phyloP scores from a whole-genome alignment of 2,797 vertebrate species.

The Mus caroli region DNA sequence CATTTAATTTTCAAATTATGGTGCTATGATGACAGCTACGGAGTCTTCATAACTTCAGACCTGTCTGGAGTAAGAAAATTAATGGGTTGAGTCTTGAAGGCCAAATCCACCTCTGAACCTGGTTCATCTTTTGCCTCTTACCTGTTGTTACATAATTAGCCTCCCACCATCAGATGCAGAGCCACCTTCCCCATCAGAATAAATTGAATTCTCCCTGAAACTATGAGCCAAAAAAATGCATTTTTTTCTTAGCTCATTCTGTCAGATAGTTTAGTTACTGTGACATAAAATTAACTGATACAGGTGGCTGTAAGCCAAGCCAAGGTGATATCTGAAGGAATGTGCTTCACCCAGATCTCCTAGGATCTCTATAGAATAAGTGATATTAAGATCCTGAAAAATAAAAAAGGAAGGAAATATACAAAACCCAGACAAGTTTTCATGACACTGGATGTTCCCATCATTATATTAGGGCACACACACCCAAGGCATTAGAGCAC shows the following conservation, averaged over 20 bases:
- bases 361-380: neutral
- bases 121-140: neutral
- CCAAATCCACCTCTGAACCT: neutral
- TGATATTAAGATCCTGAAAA: neutral
- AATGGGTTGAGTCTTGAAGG: neutral
- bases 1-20: too few species aligned
- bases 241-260: neutral
- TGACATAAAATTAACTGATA: neutral
- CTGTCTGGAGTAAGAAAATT: neutral
- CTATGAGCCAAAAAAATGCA: neutral
- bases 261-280: neutral
- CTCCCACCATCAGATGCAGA: neutral
- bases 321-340: neutral
- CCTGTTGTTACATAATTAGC: neutral
- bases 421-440: neutral
- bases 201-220: neutral
- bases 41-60: neutral
- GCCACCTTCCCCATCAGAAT: neutral
- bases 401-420: neutral
- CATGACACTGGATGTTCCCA: neutral
- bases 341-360: neutral
- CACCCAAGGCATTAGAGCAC: accelerated
- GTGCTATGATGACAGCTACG: neutral
- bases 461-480: neutral
- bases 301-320: neutral